Base-by-base conservation (phyloP, 2,797 vertebrate species). In the Setipinna tenuifilis region DNA sequence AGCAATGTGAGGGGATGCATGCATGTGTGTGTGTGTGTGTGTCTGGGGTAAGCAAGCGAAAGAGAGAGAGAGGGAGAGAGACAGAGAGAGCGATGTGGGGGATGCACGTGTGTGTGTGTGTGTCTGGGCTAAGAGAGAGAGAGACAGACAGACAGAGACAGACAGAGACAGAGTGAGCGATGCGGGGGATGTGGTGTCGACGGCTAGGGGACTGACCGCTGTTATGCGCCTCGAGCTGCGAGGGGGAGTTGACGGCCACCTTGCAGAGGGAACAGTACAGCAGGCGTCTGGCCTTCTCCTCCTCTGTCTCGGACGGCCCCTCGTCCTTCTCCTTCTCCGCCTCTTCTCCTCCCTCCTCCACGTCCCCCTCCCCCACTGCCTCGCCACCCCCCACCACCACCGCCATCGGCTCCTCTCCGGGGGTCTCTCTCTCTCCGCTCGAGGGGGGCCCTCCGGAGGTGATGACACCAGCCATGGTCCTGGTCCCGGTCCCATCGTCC, bases 221-320 rank as follows among this genome's bases (percentile, higher is more conserved):
- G 93, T 98, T 99, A 94, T 99, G 98, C 0, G 98, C 98, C 93
- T 98, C 97, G 90, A 99, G 96, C 95, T 99, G 98, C 0, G 98
- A 99, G 90, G 97, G 95, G 0, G 98, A 99, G 96, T 99, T 99
- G 91, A 98, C 98, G 6, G 98, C 97, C 71, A 99, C 97, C 94
- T 98, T 99, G 96, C 98, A 99, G 89, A 99, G 97, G 31, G 98
- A 98, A 93, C 98, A 99, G 94, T 99, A 99, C 31, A 99, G 97
- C 19, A 99, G 95, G 71, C 98, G 94, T 83, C 96, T 96, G 3
- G 98, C 97, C 92, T 99, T 99, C 87, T 98, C 97, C 82, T 99
- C 97, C 87, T 99, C 98, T 0, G 97, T 97, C 94, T 99, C 98
- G 1, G 88, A 92, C 85, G 50, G 95, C 95, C 9, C 50, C 50